Base-by-base conservation (phyloP, 2,888 invertebrate genomes). In the Dolichopus griseipennis region DNA sequence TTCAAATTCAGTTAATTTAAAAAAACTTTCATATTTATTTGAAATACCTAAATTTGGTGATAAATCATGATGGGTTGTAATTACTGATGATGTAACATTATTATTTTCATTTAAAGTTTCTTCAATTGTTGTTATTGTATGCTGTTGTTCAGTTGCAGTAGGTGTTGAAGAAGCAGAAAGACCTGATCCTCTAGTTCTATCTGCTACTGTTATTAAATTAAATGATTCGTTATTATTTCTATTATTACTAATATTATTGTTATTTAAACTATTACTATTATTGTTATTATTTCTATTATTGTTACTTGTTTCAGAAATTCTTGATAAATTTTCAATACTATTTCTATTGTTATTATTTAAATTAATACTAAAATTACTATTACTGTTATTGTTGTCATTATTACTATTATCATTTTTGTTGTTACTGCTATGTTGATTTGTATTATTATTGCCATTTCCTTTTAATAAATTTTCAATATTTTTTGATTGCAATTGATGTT, bases 211-310 rank as follows among this genome's bases (percentile, higher is more conserved):
- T 52, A 52, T 6, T 18, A 52, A 52, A 52, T 52, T 52, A 52
- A 52, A 52, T 52, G 52, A 52, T 52, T 52, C 52, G 18, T 18
- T 52, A 52, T 52, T 52, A 52, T 52, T 52, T 52, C 52, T 52
- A 52, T 15, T 52, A 52, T 52, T 52, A 52, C 52, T 52, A 52
- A 52, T 72, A 71, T 72, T 69, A 71, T 71, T 72, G 71, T 69
- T 69, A 68, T 27, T 27, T 27, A 69, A 68, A 70, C 65, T 72
- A 70, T 52, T 70, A 69, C 69, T 70, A 69, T 68, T 66, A 67
- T 66, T 70, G 69, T 69, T 67, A 61, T 68, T 71, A 70, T 61
- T 71, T 65, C 66, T 70, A 68, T 69, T 68, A 22, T 52, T 71
- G 68, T 37, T 70, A 66, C 70, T 71, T 52, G 52, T 52, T 52